These are phyloP conservation scores for Lineus longissimus DNA, from an alignment of 1,140 invertebrate genomes.

Conservation along the genomic window DNA sequence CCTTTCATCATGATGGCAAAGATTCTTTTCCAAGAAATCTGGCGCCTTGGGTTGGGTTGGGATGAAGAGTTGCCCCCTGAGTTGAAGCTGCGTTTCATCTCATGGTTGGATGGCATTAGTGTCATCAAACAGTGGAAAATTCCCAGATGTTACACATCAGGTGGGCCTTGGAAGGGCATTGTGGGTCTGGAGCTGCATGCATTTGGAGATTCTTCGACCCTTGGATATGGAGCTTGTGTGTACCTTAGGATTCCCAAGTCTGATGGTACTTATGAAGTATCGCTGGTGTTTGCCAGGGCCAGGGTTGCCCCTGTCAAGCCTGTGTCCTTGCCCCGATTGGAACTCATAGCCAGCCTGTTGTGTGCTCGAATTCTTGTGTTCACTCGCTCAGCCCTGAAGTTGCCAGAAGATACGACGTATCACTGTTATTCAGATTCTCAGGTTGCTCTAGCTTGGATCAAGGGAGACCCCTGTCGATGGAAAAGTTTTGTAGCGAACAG, in stretches of 20 bases:
- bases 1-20: neutral
- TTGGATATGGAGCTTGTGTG: no score
- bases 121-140: conserved; percentile 3
- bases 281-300: no score
- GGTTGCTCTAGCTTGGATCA: conserved; percentile 10
- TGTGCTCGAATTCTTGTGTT: neutral
- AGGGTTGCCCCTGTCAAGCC: no score
- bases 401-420: conserved; percentile 5
- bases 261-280: no score
- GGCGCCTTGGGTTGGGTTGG: neutral
- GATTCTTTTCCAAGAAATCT: neutral
- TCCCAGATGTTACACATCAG: neutral
- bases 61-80: neutral
- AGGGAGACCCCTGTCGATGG: conserved; percentile 5
- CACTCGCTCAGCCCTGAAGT: neutral
- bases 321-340: no score
- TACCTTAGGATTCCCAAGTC: no score
- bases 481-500: conserved; percentile 18
- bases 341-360: no score
- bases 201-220: no score
- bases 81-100: neutral
- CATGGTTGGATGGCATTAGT: neutral
- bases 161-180: no score
- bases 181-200: no score
- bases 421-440: conserved; percentile 8